Conservation (phyloP, 2,113 vertebrate genomes). For the Thunnus thynnus region DNA sequence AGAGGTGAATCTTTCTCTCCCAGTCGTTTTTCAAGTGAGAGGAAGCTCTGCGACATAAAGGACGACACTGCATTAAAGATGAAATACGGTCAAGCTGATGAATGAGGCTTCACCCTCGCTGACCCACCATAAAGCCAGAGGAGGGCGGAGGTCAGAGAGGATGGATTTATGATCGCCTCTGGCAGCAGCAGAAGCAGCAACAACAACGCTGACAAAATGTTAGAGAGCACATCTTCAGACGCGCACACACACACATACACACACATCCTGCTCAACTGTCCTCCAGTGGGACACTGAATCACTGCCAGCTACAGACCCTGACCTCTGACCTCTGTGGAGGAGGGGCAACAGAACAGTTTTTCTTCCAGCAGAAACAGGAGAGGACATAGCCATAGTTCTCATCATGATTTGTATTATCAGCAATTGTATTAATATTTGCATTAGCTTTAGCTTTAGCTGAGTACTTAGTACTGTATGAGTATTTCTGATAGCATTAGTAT, state of each 20-base stretch:
- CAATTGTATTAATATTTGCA: background rate
- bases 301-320: slow-evolving; percentile 37
- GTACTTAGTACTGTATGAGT: background rate
- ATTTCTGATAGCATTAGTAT: background rate
- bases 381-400: background rate
- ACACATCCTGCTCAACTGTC: background rate
- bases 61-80: slow-evolving; percentile 33
- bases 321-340: slow-evolving; percentile 47
- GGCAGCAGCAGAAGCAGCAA: slow-evolving; percentile 2
- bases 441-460: background rate
- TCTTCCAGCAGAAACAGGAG: slow-evolving; percentile 22
- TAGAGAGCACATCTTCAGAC: slow-evolving; percentile 8
- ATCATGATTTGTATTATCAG: slow-evolving; percentile 4
- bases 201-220: slow-evolving; percentile 9
- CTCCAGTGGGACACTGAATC: slow-evolving; percentile 38
- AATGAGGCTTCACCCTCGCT: slow-evolving; percentile 39
- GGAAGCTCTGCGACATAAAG: slow-evolving; percentile 30
- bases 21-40: slow-evolving; percentile 33
- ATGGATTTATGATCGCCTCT: slow-evolving; percentile 52
- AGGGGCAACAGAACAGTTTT: slow-evolving; percentile 4
- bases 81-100: slow-evolving; percentile 44
- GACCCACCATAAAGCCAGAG: slow-evolving; percentile 47
- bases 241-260: background rate
- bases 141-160: slow-evolving; percentile 54
- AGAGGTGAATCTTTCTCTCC: background rate